Evolutionary conservation across 92 coral and sea anemone genomes (phyloP).

Genomic region (Plumapathes pennacea): DNA sequence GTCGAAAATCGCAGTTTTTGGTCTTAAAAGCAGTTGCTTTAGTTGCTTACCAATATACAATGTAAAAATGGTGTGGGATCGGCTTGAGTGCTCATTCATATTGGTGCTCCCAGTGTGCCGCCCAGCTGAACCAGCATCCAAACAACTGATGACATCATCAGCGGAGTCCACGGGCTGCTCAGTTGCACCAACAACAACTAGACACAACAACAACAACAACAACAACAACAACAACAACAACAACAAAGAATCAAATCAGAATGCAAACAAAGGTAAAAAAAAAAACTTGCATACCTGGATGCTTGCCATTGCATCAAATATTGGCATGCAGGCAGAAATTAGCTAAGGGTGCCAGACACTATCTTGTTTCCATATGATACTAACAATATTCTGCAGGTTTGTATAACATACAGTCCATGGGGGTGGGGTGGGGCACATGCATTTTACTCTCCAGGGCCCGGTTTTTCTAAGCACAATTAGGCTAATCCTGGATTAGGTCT

Average conservation of each 20-base stretch:
- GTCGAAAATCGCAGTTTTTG: no score
- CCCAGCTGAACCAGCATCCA: constrained; percentile 89
- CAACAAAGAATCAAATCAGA: neutral
- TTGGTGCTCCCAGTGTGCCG: constrained; percentile 91
- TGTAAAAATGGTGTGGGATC: constrained; percentile 98
- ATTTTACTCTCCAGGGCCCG: no score
- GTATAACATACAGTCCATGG: no score
- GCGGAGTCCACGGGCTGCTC: constrained; percentile 77
- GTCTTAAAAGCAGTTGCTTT: no score
- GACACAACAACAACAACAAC: neutral
- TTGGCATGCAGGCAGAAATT: no score
- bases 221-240: neutral
- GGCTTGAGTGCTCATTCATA: constrained; percentile 97
- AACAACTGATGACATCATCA: constrained; percentile 96
- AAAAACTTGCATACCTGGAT: neutral
- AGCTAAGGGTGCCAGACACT: no score
- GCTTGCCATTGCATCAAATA: no score
- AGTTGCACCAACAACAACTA: constrained; percentile 93
- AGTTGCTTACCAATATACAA: constrained; percentile 75
- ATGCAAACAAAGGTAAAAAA: neutral
- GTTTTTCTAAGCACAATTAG: no score
- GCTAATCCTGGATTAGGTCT: no score
- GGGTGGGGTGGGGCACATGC: no score
- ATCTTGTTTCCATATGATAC: no score
- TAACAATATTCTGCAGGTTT: no score